These are phyloP conservation scores for Tolypeutes matacus DNA, from an alignment of 2,797 vertebrate species.

Conservation along the genomic window DNA sequence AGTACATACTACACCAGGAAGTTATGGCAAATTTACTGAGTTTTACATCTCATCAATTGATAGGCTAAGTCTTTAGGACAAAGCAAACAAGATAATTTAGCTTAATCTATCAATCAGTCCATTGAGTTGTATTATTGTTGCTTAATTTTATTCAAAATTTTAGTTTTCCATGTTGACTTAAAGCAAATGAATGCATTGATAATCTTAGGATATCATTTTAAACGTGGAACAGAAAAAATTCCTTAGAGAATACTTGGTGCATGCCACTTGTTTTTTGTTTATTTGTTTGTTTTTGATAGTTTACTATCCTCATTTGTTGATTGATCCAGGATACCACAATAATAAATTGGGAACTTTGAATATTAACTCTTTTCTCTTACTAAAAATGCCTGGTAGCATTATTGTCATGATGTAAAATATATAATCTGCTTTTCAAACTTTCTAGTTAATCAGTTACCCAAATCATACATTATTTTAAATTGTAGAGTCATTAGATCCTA, in stretches of 20 bases:
- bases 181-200: background rate
- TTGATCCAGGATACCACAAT: background rate
- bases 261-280: constrained; percentile 22
- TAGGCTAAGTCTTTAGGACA: background rate
- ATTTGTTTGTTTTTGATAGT: background rate
- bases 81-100: background rate
- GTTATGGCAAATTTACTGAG: background rate
- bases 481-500: background rate
- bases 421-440: constrained; percentile 31
- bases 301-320: background rate
- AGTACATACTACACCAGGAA: background rate
- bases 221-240: background rate
- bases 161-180: background rate
- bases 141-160: constrained; percentile 30
- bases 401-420: background rate
- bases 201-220: background rate
- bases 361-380: constrained; percentile 21
- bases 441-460: background rate
- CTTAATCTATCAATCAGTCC: background rate
- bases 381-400: background rate
- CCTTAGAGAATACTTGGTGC: background rate
- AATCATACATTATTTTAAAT: constrained; percentile 50
- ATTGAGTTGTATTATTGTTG: background rate
- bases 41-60: background rate
- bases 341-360: background rate